Evolutionary conservation across 2,113 vertebrate genomes (phyloP).

Genomic region (Malurus elegans): DNA sequence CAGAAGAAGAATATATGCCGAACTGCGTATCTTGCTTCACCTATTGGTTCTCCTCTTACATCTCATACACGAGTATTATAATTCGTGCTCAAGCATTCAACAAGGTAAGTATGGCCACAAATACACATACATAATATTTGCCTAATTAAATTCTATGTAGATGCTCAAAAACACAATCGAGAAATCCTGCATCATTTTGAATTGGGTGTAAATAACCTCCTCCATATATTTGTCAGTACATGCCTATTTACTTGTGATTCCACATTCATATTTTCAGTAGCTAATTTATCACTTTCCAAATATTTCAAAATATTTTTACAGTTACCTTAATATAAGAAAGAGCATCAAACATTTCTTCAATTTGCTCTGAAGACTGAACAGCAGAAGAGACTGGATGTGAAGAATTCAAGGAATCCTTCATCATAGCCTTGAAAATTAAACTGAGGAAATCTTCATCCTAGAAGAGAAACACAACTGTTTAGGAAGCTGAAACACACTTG

Average conservation of each 20-base stretch:
- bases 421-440: constrained; percentile 83
- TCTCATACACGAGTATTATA: neutral
- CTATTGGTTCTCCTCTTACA: neutral
- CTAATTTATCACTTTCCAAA: neutral
- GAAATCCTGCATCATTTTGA: neutral
- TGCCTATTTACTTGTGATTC: neutral
- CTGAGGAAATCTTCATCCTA: constrained; percentile 88
- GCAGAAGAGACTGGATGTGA: constrained; percentile 87
- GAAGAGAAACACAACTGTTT: neutral
- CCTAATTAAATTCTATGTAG: neutral
- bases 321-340: constrained; percentile 94
- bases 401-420: constrained; percentile 88
- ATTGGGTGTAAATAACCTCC: neutral
- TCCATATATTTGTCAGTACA: neutral
- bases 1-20: neutral
- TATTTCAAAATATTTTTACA: neutral
- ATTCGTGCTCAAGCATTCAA: neutral
- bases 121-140: neutral
- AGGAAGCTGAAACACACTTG: neutral
- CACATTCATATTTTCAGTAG: neutral
- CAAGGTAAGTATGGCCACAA: neutral
- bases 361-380: constrained; percentile 84
- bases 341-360: constrained; percentile 95
- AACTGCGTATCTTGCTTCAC: neutral
- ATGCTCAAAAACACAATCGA: neutral